Evolutionary conservation across 2,888 invertebrate genomes (phyloP).

Genomic region (Amiota mariae): DNA sequence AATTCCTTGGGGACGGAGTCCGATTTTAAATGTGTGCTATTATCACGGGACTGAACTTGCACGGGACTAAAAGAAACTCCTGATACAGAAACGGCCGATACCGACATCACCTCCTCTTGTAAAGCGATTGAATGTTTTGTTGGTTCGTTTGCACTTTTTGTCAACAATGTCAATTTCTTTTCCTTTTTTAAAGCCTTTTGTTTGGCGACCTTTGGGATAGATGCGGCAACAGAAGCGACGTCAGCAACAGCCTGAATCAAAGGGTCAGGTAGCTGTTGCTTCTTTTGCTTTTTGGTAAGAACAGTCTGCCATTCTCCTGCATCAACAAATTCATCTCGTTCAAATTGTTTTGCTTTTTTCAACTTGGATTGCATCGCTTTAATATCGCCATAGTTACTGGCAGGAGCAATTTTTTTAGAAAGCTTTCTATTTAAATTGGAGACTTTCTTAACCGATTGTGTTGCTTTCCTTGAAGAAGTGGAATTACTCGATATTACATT

Average conservation of each 20-base stretch:
- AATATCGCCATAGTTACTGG: too few relatives aligned
- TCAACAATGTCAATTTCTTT: neutral
- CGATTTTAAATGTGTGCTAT: too few relatives aligned
- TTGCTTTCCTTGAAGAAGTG: too few relatives aligned
- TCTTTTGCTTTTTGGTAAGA: slow-evolving; percentile 15
- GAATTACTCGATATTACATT: too few relatives aligned
- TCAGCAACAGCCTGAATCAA: slow-evolving; percentile 10
- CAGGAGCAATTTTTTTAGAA: too few relatives aligned
- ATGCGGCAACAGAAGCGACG: neutral
- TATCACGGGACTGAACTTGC: too few relatives aligned
- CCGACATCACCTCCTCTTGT: neutral
- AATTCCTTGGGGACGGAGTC: too few relatives aligned
- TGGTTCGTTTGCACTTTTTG: neutral
- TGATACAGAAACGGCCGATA: neutral
- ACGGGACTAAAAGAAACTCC: neutral
- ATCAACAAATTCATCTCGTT: neutral
- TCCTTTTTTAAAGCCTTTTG: neutral
- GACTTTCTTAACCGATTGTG: too few relatives aligned
- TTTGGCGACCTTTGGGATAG: neutral
- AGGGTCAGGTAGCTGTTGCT: neutral
- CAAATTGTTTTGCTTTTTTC: neutral
- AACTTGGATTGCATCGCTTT: neutral
- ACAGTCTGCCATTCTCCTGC: slow-evolving; percentile 15
- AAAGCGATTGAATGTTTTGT: neutral
- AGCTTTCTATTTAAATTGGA: too few relatives aligned